A percentile compares a stretch with the other conserved stretches of the same genome.
These are phyloP conservation scores for Hirudinaria manillensis DNA, from an alignment of 2,888 invertebrate genomes.

Conservation along the genomic window DNA sequence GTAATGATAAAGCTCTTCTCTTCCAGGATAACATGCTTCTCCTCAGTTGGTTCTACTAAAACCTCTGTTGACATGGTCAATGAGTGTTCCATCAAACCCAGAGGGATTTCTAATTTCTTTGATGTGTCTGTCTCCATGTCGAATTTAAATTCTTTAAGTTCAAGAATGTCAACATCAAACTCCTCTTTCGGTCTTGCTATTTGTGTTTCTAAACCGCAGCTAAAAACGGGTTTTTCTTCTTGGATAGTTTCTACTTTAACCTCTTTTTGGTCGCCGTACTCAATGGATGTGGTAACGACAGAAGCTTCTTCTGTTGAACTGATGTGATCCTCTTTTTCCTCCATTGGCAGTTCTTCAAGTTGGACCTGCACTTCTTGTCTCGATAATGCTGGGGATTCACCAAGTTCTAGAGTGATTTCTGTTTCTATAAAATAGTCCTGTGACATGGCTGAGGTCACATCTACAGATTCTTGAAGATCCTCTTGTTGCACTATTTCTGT, in stretches of 20 bases:
- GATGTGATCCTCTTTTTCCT: conserved; percentile 25
- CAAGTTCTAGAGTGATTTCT: conserved; percentile 9
- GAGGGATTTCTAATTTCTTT: not conserved
- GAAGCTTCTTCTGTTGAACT: conserved; percentile 37
- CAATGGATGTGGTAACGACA: not conserved
- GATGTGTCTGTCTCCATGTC: not conserved
- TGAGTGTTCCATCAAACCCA: not conserved
- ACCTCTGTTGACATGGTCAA: not conserved
- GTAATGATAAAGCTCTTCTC: conserved; percentile 1
- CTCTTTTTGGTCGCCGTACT: not conserved
- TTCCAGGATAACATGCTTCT: not conserved
- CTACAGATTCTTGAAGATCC: conserved; percentile 34
- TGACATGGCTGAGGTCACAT: conserved; percentile 13
- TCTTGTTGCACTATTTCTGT: conserved; percentile 29
- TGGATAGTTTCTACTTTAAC: not conserved
- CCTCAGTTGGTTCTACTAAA: conserved; percentile 4
- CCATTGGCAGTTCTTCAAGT: conserved; percentile 21
- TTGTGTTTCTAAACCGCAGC: not conserved
- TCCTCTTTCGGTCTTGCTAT: not conserved
- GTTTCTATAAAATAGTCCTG: not conserved
- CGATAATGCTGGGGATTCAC: not conserved
- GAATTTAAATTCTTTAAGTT: not conserved
- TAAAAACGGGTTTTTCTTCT: conserved; percentile 9
- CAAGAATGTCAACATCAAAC: not conserved
- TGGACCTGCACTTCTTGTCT: conserved; percentile 27